Evolutionary conservation across 1,140 invertebrate species (phyloP), one percentile per base, ranked within the genome.

Genomic region (Rhopalosiphum maidis): DNA sequence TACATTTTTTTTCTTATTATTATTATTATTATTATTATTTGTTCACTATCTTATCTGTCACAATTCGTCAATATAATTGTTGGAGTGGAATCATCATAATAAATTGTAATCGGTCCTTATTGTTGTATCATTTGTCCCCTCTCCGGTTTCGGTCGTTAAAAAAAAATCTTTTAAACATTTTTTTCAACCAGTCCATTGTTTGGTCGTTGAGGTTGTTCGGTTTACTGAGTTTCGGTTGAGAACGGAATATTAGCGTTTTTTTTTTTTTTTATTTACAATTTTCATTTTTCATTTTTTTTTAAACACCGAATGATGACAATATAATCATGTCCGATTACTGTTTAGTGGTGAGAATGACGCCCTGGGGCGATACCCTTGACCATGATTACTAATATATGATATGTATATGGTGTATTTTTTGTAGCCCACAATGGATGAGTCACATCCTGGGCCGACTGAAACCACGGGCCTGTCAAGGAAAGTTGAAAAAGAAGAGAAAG

Each of bases 251-350:
- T 25, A 85, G 22, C 82, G 35, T 8, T 7, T 0, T n/a, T 41
- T 37, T 83, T 83, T 23, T n/a, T 41, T 37, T 83, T 83, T 23
- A 30, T 83, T 41, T 23, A 41, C 37, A 22, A 8, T 77, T 77
- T 77, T 77, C 60, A 83, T 37, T 41, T 23, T 23, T 21, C 22
- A 35, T 37, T 83, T 83, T 37, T 83, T 21, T 82, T 82, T 77
- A 77, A 77, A 22, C 25, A n/a, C 60, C 30, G 60, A 4, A 68
- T n/a, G 25, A 68, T 68, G 60, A n/a, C 30, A 68, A 30, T n/a
- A 68, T 68, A 68, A 89, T 25, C 68, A 91, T 91, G 90, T 82
- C 90, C 43, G 90, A 91, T 35, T 91, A 91, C 68, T 48, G n/a
- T 82, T 23, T 91, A 91, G 90, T 91, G 90, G 90, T 91, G 90